Evolutionary conservation across 1,140 invertebrate species (phyloP), one percentile per base, ranked within the genome.

Genomic region (Drosophila azteca): DNA sequence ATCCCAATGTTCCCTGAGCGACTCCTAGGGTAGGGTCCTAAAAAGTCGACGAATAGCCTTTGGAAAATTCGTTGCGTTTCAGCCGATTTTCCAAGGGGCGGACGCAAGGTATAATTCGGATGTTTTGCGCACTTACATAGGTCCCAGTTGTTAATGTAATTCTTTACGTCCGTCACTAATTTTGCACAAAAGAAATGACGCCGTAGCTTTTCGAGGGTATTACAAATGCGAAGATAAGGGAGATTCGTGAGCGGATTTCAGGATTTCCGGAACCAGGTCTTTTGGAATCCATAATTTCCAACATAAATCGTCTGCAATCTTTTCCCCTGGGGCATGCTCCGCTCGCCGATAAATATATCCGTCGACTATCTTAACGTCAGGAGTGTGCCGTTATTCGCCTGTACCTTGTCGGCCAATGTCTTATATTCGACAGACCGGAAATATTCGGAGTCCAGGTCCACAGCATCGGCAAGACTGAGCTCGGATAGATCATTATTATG

Each of bases 1-100:
- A 58, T 58, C 26, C 54, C 41, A 9, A 57, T 29, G 17, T 45
- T 57, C n/a, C n/a, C 43, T 41, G 26, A 57, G n/a, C n/a, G n/a
- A n/a, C n/a, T n/a, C n/a, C n/a, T n/a, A n/a, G n/a, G n/a, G n/a
- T n/a, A n/a, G n/a, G n/a, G n/a, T n/a, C n/a, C n/a, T n/a, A 57
- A 45, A 9, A n/a, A n/a, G n/a, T 57, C 54, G 11, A 57, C 54
- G 20, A 13, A 20, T 6, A 7, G 6, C 29, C 7, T 4, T 43
- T 9, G 17, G 6, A 31, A 31, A 31, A 31, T 8, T 1, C 6
- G 5, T 31, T 31, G 29, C 29, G 29, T 31, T 31, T 6, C 6
- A 31, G 29, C 0, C 6, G 29, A 7, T 31, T 31, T 31, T 8
- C 6, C 29, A 1, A 31, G 29, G 0, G 29, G 29, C 6, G 29